Evolutionary conservation across 2,888 invertebrate species (phyloP), one percentile per base, ranked within the genome.

Genomic region (Mesoligia furuncula): DNA sequence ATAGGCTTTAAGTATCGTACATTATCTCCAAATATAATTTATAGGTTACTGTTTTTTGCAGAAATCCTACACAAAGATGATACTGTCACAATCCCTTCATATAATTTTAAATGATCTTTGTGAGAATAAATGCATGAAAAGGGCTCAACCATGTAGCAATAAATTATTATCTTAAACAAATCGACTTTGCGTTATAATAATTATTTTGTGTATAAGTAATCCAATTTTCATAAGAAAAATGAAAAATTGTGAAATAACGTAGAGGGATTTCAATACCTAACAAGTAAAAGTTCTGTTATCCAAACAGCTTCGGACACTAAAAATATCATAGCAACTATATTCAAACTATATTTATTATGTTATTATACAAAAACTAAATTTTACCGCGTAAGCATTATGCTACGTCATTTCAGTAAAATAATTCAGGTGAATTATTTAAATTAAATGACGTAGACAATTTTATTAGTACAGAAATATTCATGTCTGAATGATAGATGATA

Each of bases 381-480:
- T 83, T 71, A 80, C 51, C 76, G 79, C 70, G 54, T 80, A 74
- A 80, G 80, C 73, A 84, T 75, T 73, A 66, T n/a, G 27, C 17
- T 75, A 79, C 65, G 75, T 42, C n/a, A n/a, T n/a, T n/a, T n/a
- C n/a, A n/a, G n/a, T n/a, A n/a, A n/a, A n/a, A n/a, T n/a, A n/a
- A n/a, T n/a, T n/a, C n/a, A n/a, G n/a, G n/a, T n/a, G 64, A 48
- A 39, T 68, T 61, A 2, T 42, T 27, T 39, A 45, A 31, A 65
- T 39, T 54, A 39, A 24, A 59, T 6, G n/a, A 51, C 20, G n/a
- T 17, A 42, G 8, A 74, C 11, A 20, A 62, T 61, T 39, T 36
- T 24, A 73, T 61, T 45, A 39, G 13, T n/a, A 36, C 45, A 51
- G 9, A 7, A 67, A 36, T 48, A 45, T 68, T 48, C 13, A 13